Conservation (phyloP, 2,888 invertebrate species). For the Acronicta aceris region DNA sequence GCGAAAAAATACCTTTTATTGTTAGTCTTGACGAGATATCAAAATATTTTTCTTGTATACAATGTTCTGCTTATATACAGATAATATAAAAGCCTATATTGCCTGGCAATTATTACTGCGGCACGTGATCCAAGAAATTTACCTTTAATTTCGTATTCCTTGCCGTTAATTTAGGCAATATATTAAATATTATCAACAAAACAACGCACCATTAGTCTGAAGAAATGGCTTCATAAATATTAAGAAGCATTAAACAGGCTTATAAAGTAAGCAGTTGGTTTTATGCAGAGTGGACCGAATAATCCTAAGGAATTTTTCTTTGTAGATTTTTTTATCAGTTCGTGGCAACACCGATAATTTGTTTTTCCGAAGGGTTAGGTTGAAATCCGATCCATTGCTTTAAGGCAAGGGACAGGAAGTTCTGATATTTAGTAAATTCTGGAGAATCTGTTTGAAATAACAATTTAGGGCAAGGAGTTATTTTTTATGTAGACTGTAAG, state of each 20-base stretch:
- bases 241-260: conserved; percentile 65
- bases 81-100: too few relatives aligned
- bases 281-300: conserved; percentile 65
- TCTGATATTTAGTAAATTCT: too few relatives aligned
- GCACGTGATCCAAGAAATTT: conserved; percentile 44
- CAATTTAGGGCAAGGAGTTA: too few relatives aligned
- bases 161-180: conserved; percentile 61
- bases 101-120: conserved; percentile 30
- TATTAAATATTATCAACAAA: conserved; percentile 69
- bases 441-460: too few relatives aligned
- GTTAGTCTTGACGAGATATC: too few relatives aligned
- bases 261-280: conserved; percentile 67
- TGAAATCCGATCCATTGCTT: too few relatives aligned
- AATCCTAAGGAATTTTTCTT: conserved; percentile 60
- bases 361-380: conserved; percentile 14
- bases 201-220: conserved; percentile 66
- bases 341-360: conserved; percentile 22
- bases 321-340: conserved; percentile 39
- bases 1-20: too few relatives aligned
- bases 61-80: too few relatives aligned
- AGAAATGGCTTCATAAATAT: conserved; percentile 78
- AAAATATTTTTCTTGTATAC: too few relatives aligned
- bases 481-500: too few relatives aligned
- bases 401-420: too few relatives aligned
- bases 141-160: conserved; percentile 56